Conservation (phyloP, 92 coral and sea anemone species). For the Scolanthus callimorphus region DNA sequence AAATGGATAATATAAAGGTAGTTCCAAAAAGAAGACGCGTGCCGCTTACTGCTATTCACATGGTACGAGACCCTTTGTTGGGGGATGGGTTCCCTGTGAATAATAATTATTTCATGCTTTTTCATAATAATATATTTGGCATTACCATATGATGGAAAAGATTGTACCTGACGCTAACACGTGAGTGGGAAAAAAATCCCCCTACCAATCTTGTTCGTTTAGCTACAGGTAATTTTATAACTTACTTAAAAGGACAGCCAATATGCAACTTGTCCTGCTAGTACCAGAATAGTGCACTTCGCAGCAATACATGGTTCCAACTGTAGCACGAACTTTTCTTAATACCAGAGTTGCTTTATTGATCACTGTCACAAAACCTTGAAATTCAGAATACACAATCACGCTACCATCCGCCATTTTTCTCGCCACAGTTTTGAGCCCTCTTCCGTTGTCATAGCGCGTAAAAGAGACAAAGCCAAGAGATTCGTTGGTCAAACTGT, state of each 20-base stretch:
- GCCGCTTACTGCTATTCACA: no score
- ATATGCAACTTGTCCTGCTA: constrained; percentile 12
- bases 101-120: no score
- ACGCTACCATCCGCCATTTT: constrained; percentile 9
- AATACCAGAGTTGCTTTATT: constrained; percentile 6
- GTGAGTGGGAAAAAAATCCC: no score
- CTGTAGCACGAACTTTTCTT: neutral
- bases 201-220: no score
- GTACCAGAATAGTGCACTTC: constrained; percentile 17
- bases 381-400: constrained; percentile 5
- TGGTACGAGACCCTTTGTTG: no score
- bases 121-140: no score
- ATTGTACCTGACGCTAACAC: no score
- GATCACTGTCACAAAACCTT: neutral
- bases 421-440: neutral
- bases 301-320: constrained; percentile 13
- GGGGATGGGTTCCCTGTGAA: no score
- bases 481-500: neutral
- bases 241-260: constrained; percentile 8
- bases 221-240: neutral
- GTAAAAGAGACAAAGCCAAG: neutral
- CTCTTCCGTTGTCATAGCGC: neutral
- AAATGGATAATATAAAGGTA: no score
- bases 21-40: no score
- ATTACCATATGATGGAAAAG: no score